Base-by-base conservation (phyloP, 2,888 invertebrate species). In the Aphidius colemani region DNA sequence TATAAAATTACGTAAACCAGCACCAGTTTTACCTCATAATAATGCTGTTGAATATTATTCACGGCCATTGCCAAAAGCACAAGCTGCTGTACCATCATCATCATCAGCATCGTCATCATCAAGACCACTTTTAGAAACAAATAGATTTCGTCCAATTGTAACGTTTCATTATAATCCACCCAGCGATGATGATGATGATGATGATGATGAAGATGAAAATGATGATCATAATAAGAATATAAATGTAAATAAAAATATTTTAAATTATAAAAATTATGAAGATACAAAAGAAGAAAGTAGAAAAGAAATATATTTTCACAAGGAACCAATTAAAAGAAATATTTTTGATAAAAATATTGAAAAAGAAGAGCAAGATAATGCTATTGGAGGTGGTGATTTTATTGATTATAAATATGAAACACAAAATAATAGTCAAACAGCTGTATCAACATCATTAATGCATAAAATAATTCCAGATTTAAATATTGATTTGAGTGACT, bases 401-500 rank as follows among this genome's bases (percentile, higher is more conserved):
- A 30, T 30, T 30, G 30, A 30, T 30, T 30, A 30, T 5, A 30
- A 30, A 30, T 30, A 30, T 30, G 30, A 49, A 7, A 59, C 49
- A 13, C 66, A 65, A 30, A 30, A 66, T 30, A 66, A 63, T 51
- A 6, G 59, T 66, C 0, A 68, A 1, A 39, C 7, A 6, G 39
- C 10, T 8, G 7, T 7, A 7, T 41, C 53, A 41, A n/a, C 70
- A 1, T 70, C 67, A 6, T 74, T 72, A 43, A 63, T 68, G 45
- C 70, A 75, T 10, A 65, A 72, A 1, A 70, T 71, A 10, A 76
- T 79, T 74, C 78, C 79, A 0, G 80, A 80, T 57, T 61, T 83
- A 10, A 81, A 80, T 70, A 71, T 83, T 3, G 83, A 83, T 69
- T 68, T 83, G 10, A 82, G 80, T 48, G 79, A 78, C 3, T 58